Evolutionary conservation across 2,797 vertebrate genomes (phyloP), one percentile per base, ranked within the genome.

Genomic region (Melanogrammus aeglefinus): DNA sequence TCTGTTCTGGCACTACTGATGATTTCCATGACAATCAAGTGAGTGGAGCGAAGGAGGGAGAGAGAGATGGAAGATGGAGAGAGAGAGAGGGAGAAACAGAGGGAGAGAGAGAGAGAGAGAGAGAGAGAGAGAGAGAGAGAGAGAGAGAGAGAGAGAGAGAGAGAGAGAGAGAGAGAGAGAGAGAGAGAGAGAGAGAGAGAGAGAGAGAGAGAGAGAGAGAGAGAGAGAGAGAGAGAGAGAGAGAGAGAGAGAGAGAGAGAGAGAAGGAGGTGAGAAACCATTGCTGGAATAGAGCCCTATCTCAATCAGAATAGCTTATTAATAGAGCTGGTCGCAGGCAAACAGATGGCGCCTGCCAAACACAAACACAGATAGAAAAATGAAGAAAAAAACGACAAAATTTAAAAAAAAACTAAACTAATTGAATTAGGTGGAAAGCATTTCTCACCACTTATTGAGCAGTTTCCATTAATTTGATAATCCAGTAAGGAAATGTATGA

Each of bases 301-400:
- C 89, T 91, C 85, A 90, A 91, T 92, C 88, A 91, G 91, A 93
- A 91, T 91, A 89, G 89, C 88, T 90, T 93, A 94, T 93, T 94
- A 93, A 93, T 93, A 93, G 90, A 91, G 90, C 88, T 81, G 84
- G 88, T 91, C 87, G 85, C 86, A 83, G 86, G 91, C 88, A 92
- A 92, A 92, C 93, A 94, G 93, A 93, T 93, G 93, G 91, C 89
- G 89, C 89, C 88, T 91, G 91, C 92, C 90, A 92, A 91, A 92
- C 90, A 93, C 91, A 93, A 92, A 91, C 90, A 90, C 80, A 89
- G 89, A 91, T 89, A 90, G 91, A 90, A 91, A 85, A 91, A 88
- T 88, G 88, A 91, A 85, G 86, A 89, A 90, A 88, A 90, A 90
- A 88, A 91, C 84, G 86, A 87, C 13, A 69, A 90, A 31, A 31